Base-by-base conservation (phyloP, 2,888 invertebrate species). In the Zygogramma bicolorata region DNA sequence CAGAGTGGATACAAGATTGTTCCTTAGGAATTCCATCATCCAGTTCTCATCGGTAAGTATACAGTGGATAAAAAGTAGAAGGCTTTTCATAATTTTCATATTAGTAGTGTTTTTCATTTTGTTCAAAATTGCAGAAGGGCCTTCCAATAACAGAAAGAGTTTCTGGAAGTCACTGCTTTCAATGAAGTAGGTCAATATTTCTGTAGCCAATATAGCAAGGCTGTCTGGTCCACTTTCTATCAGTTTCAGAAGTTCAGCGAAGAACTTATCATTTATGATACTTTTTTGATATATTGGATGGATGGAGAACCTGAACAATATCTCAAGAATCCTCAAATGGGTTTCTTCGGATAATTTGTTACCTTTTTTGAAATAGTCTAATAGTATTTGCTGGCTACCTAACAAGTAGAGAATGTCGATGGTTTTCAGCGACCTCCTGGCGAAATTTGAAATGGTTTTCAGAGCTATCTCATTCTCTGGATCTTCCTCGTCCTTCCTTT, bases 21-120 rank as follows among this genome's bases (percentile, higher is more conserved):
- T 49, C 27, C 74, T 70, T 8, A 84, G 40, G 65, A 84, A 83
- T 0, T 67, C 77, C 69, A 77, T 79, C 0, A 78, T 75, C 18
- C 85, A 67, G 20, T 77, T 75, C 22, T 81, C 80, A 27, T 83
- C 81, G 10, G 77, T 60, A n/a, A 84, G 76, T 15, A 73, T 74
- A 10, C 79, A 76, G 58, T 83, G 81, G 15, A 85, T 79, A 53
- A 84, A 82, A 58, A 82, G 75, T 8, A 83, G 67, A 6, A 84
- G 70, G 25, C 76, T 75, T 18, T 81, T 82, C 1, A 83, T 53
- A 8, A 81, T 63, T 15, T 78, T 65, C 4, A 78, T 63, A 65
- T 78, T 77, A 5, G 74, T 67, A 0, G 76, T 74, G 0, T 53
- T 69, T 46, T 74, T 68, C 31, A 84, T 42, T 25, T 76, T 70